Percentiles rank a stretch among this genome's conserved stretches.
Evolutionary conservation across 2,797 vertebrate species (phyloP).

Genomic region (Anolis apletophallus): DNA sequence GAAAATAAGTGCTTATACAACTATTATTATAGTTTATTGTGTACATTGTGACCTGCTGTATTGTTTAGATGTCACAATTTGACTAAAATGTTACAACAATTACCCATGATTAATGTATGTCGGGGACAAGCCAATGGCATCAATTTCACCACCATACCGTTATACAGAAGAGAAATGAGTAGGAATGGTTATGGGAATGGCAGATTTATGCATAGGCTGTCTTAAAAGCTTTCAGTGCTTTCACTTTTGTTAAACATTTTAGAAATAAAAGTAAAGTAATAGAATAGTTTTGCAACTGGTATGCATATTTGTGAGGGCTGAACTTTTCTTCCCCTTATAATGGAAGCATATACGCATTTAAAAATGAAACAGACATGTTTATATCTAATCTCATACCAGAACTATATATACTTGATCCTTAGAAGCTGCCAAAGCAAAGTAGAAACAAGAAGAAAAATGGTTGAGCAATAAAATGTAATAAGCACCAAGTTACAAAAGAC

Average conservation of each 20-base stretch:
- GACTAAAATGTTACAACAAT: not conserved
- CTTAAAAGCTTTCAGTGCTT: not conserved
- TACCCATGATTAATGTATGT: not conserved
- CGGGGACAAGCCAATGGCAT: not conserved
- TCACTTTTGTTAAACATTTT: not conserved
- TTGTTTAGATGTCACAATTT: not conserved
- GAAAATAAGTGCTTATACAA: not conserved
- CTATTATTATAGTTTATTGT: not conserved
- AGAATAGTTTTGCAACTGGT: not conserved
- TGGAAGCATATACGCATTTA: not conserved
- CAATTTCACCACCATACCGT: not conserved
- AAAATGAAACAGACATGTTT: conserved; percentile 1
- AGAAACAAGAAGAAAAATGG: not conserved
- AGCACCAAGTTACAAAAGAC: not conserved
- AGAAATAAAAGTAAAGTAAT: not conserved
- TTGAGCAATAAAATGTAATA: not conserved
- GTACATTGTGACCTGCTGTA: not conserved
- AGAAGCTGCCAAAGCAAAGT: not conserved
- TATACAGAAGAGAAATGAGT: not conserved
- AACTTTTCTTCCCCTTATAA: not conserved
- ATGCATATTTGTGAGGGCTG: not conserved
- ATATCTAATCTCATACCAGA: not conserved
- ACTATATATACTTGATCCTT: not conserved
- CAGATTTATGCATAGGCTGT: not conserved
- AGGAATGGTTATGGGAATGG: not conserved